Evolutionary conservation across 2,797 vertebrate species (phyloP).

Genomic region (Parotocinclus haroldoi): DNA sequence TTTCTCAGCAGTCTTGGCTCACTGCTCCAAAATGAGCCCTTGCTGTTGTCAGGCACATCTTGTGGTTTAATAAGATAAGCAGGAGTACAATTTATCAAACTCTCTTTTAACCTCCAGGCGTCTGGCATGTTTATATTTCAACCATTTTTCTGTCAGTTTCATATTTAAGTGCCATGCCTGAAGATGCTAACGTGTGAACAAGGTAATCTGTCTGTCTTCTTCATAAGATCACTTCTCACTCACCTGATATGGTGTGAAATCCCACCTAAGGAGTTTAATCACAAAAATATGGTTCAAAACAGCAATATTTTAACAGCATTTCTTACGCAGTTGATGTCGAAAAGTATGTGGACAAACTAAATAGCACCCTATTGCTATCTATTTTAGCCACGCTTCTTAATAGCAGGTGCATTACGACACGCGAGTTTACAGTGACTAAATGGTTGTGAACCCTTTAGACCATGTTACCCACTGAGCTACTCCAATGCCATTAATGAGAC

Average conservation of each 20-base stretch:
- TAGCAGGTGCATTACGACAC: too few relatives aligned
- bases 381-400: too few relatives aligned
- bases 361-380: too few relatives aligned
- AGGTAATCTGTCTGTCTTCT: background rate
- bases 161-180: background rate
- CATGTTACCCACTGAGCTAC: too few relatives aligned
- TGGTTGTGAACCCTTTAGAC: too few relatives aligned
- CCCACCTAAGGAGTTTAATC: background rate
- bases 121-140: background rate
- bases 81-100: constrained; percentile 2
- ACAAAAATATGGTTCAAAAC: background rate
- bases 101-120: constrained; percentile 3
- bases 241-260: background rate
- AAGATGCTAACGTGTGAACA: background rate
- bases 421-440: too few relatives aligned
- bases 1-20: background rate
- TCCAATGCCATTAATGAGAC: too few relatives aligned
- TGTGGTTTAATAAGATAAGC: constrained; percentile 1
- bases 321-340: too few relatives aligned
- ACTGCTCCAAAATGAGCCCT: background rate
- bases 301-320: background rate
- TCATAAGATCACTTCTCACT: background rate
- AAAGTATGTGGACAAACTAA: too few relatives aligned
- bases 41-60: background rate
- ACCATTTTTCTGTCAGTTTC: background rate